Evolutionary conservation across 2,113 vertebrate genomes (phyloP).

Genomic region (Haemorhous mexicanus): DNA sequence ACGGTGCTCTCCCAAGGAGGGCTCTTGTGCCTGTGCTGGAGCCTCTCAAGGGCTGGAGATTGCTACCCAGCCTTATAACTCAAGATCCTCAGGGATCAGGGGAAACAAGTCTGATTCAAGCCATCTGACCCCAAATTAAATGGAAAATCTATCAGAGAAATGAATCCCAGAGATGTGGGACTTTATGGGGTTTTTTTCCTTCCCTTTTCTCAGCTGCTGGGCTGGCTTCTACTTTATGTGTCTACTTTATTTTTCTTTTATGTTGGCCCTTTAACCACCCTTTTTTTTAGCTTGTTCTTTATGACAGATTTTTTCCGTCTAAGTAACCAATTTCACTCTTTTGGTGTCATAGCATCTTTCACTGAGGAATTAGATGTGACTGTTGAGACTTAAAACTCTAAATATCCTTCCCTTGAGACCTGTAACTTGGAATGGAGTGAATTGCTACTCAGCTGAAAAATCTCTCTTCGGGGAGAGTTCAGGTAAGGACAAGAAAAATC

Average conservation of each 20-base stretch:
- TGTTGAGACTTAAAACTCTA: constrained; percentile 31
- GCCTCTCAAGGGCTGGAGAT: not conserved
- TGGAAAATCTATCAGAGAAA: not conserved
- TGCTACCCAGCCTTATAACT: not conserved
- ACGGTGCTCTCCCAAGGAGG: not conserved
- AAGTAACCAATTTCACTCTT: not conserved
- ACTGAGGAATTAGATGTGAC: not conserved
- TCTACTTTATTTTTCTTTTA: not conserved
- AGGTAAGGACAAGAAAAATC: constrained; percentile 44
- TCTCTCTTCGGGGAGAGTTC: constrained; percentile 7
- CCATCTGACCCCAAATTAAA: constrained; percentile 12
- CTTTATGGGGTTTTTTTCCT: not conserved
- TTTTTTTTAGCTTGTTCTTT: not conserved
- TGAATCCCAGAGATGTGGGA: not conserved
- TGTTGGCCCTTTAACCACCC: not conserved
- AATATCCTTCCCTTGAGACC: not conserved
- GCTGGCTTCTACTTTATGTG: not conserved
- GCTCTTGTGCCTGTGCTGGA: not conserved
- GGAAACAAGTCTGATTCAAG: not conserved
- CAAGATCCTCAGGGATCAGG: not conserved
- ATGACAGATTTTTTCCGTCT: not conserved
- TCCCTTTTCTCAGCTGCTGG: not conserved
- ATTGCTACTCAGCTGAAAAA: not conserved
- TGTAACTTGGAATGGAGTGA: not conserved
- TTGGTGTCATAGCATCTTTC: not conserved